Evolutionary conservation across 2,797 vertebrate genomes (phyloP), one percentile per base, ranked within the genome.

Genomic region (Amphiprion clarkii): DNA sequence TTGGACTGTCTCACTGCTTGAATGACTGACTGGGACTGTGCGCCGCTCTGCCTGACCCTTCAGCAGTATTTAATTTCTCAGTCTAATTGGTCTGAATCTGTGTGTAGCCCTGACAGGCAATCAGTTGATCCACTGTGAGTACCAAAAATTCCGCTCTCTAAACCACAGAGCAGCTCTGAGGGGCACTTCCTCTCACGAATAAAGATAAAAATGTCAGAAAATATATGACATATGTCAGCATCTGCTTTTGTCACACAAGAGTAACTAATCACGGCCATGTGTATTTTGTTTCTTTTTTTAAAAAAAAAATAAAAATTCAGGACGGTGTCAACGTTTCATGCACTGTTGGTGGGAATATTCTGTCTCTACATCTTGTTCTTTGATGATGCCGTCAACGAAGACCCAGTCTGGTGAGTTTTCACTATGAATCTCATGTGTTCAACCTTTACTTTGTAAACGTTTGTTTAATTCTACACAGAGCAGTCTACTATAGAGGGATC

Each of bases 271-370:
- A 59, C 1, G 6, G 4, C 17, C 55, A n/a, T 78, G 11, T 39
- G 21, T 55, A 6, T 42, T 19, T 68, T 27, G 16, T 6, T 17
- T 16, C 36, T 57, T 48, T 59, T 67, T 42, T 27, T 23, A 23
- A 23, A 23, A 23, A 23, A 23, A 23, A 23, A 23, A n/a, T n/a
- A n/a, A 9, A 31, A 31, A 87, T 89, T 81, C 92, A 99, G 98
- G 95, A 97, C 97, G 4, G 98, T 96, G 80, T 99, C 98, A 54
- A 97, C 98, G 0, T 95, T 98, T 92, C 98, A 99, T 0, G 98
- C 98, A 33, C 90, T 98, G 88, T 79, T 99, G 88, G 98, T 99
- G 74, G 98, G 97, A 84, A 81, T 94, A 61, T 96, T 99, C 88
- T 96, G 97, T 91, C 92, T 99, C 2, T 96, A 95, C 91, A 96